Evolutionary conservation across 2,888 invertebrate genomes (phyloP), one percentile per base, ranked within the genome.

Genomic region (Disparrhopalites patrizii): DNA sequence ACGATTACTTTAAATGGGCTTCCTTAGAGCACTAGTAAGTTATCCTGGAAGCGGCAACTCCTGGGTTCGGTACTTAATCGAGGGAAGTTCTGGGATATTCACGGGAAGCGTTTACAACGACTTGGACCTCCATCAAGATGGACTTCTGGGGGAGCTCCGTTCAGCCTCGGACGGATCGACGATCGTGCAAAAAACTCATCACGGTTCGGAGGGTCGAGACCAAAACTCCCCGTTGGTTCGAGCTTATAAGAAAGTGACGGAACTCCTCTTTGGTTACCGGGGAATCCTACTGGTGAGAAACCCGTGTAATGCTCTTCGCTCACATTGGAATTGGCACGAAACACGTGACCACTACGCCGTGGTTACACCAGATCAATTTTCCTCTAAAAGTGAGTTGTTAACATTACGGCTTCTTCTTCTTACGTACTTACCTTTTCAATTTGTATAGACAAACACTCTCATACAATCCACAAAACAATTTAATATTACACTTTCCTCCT

Each of bases 31-130:
- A 52, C 72, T 78, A 27, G 77, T 77, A 27, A 77, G 77, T 38
- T 79, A 76, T 66, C 78, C 78, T 5, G 77, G 77, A 20, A 76
- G 75, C 28, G 77, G 78, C 7, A 77, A 78, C 71, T 78, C 78
- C n/a, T 79, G 79, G 79, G 69, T 77, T 8, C 70, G 79, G n/a
- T 76, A 77, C 66, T 68, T 78, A 58, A 72, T 79, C n/a, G 77
- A 79, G 70, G 72, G 74, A 27, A 76, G 76, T 23, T 73, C 77
- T 47, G 78, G 78, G 5, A 68, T 77, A 50, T 78, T 78, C 73
- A 78, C 78, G n/a, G 78, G 78, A 31, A 77, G 77, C 64, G 75
- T 76, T 20, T 78, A 77, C 73, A 70, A 75, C 36, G 78, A 78
- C 68, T 65, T 70, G 54, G 62, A 66, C 52, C 66, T 77, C 36